These are phyloP conservation scores for crab-eating macaque (Macaca fascicularis) DNA, from an alignment of 2,113 vertebrate species.

Conservation along the genomic window T2T-MFA8v1.1 NC_088377.1:3055501-3056000, in stretches of 20 bases:
- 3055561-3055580: accelerated
- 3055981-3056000: not conserved
- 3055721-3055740: accelerated
- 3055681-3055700: not conserved
- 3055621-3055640: not conserved
- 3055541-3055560: not conserved
- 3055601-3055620: not conserved
- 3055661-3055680: no score
- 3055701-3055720: not conserved
- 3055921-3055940: not conserved
- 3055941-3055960: not conserved
- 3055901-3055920: not conserved
- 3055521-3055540: no score
- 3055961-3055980: not conserved
- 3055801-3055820: not conserved
- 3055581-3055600: not conserved
- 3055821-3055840: accelerated
- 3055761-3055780: not conserved
- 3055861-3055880: not conserved
- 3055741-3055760: no score
- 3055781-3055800: accelerated
- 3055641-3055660: accelerated
- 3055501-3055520: not conserved
- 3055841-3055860: not conserved
- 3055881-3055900: not conserved